These are phyloP conservation scores for Epinephelus moara DNA, from an alignment of 2,113 vertebrate species.

Conservation along the genomic window DNA sequence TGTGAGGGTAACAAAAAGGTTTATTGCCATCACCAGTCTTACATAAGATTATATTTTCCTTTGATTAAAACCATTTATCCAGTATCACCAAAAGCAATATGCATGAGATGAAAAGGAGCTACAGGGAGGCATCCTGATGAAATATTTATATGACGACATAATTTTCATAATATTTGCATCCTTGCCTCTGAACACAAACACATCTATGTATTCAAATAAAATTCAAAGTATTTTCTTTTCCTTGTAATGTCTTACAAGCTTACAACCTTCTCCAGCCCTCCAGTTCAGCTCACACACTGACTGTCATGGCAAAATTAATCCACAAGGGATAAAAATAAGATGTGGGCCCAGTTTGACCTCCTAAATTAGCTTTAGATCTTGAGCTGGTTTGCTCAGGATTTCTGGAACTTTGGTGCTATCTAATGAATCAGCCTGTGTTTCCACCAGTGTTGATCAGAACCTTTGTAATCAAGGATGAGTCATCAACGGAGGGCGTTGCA, in stretches of 20 bases:
- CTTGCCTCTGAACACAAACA: neutral
- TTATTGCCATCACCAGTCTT: neutral
- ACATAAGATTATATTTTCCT: neutral
- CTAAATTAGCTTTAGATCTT: too few species aligned
- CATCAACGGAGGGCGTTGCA: too few species aligned
- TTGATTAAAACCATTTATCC: neutral
- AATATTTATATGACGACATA: neutral
- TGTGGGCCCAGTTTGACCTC: neutral
- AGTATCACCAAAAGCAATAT: constrained; percentile 3
- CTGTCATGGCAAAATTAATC: neutral
- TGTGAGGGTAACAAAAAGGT: neutral
- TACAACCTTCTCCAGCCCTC: too few species aligned
- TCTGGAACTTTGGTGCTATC: too few species aligned
- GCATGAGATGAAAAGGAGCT: neutral
- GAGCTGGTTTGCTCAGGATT: too few species aligned
- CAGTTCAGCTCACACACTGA: neutral
- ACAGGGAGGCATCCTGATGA: neutral
- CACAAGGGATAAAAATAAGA: neutral
- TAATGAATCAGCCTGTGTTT: too few species aligned
- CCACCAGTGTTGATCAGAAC: too few species aligned
- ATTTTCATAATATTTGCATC: constrained; percentile 9
- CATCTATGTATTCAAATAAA: constrained; percentile 4
- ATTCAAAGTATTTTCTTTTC: neutral
- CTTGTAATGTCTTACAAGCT: neutral
- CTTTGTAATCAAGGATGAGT: too few species aligned